phyloP scores from a whole-genome alignment of 1,140 invertebrate species.

The Microplitis demolitor region DNA sequence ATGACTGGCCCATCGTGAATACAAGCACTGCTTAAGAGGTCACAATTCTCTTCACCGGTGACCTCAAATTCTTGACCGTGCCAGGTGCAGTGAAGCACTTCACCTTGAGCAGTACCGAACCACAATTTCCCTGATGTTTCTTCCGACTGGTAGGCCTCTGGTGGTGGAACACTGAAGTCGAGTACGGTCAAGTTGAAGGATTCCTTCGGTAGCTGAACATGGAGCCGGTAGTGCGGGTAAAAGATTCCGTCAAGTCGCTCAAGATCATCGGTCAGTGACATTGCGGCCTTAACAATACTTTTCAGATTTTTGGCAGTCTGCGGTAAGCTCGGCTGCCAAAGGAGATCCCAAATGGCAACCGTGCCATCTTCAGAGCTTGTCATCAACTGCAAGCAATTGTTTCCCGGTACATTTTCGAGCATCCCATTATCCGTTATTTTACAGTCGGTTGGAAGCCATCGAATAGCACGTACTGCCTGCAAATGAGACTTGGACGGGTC shows the following conservation, averaged over 20 bases:
- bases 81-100: slow-evolving; percentile 63
- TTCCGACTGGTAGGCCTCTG: not conserved
- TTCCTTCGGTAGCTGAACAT: slow-evolving; percentile 27
- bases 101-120: slow-evolving; percentile 50
- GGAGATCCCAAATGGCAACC: slow-evolving; percentile 71
- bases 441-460: slow-evolving; percentile 69
- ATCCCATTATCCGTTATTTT: slow-evolving; percentile 65
- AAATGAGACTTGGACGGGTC: slow-evolving; percentile 65
- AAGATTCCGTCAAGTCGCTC: slow-evolving; percentile 63
- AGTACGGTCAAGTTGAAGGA: slow-evolving; percentile 21
- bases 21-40: slow-evolving; percentile 46
- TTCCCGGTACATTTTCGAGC: slow-evolving; percentile 31
- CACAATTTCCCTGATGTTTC: slow-evolving; percentile 36
- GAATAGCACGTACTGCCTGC: slow-evolving; percentile 64
- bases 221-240: slow-evolving; percentile 62
- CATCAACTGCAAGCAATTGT: slow-evolving; percentile 64
- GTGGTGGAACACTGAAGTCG: slow-evolving; percentile 25
- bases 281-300: slow-evolving; percentile 57
- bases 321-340: slow-evolving; percentile 19
- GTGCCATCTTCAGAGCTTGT: slow-evolving; percentile 68
- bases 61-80: slow-evolving; percentile 64
- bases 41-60: slow-evolving; percentile 58
- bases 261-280: slow-evolving; percentile 48
- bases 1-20: slow-evolving; percentile 72
- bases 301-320: slow-evolving; percentile 45